Percentiles rank a stretch among this genome's conserved stretches.
Evolutionary conservation across 2,888 invertebrate genomes (phyloP).

Genomic region (Drosophila testacea): DNA sequence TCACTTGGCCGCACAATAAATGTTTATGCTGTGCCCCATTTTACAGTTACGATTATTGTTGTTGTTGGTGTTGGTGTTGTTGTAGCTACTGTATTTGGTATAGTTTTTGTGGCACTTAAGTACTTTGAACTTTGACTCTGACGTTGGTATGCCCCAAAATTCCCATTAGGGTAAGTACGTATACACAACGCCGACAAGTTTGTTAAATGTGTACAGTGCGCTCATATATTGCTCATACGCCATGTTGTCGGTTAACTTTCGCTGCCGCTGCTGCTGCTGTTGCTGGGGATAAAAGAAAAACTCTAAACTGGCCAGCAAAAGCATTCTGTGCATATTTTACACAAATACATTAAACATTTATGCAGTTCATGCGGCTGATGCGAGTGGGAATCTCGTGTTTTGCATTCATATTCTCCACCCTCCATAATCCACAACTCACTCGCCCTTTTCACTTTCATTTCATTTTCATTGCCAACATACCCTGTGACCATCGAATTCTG

Average conservation of each 20-base stretch:
- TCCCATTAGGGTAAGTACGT: slow-evolving; percentile 36
- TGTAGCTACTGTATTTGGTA: slow-evolving; percentile 15
- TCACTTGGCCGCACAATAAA: slow-evolving; percentile 30
- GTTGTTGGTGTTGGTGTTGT: slow-evolving; percentile 20
- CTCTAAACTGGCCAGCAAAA: slow-evolving; percentile 13
- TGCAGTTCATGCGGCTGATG: slow-evolving; percentile 48
- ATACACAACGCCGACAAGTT: slow-evolving; percentile 15
- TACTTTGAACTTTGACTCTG: slow-evolving; percentile 33
- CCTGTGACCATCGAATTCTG: background rate
- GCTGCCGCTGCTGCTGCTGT: background rate
- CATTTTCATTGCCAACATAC: slow-evolving; percentile 8
- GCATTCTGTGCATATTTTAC: slow-evolving; percentile 48
- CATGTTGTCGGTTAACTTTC: slow-evolving; percentile 17
- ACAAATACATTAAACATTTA: slow-evolving; percentile 66
- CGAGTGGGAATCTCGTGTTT: slow-evolving; percentile 43
- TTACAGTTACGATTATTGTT: slow-evolving; percentile 25
- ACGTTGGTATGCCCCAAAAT: slow-evolving; percentile 8
- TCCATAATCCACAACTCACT: no score
- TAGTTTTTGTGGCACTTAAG: slow-evolving; percentile 30
- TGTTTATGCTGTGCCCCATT: slow-evolving; percentile 25
- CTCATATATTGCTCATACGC: slow-evolving; percentile 40
- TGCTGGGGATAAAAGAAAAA: slow-evolving; percentile 4
- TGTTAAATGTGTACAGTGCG: slow-evolving; percentile 13
- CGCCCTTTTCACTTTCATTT: background rate
- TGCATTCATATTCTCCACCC: slow-evolving; percentile 42